These are phyloP conservation scores for Lanius ludovicianus DNA, from an alignment of 2,113 vertebrate species.

Conservation along the genomic window DNA sequence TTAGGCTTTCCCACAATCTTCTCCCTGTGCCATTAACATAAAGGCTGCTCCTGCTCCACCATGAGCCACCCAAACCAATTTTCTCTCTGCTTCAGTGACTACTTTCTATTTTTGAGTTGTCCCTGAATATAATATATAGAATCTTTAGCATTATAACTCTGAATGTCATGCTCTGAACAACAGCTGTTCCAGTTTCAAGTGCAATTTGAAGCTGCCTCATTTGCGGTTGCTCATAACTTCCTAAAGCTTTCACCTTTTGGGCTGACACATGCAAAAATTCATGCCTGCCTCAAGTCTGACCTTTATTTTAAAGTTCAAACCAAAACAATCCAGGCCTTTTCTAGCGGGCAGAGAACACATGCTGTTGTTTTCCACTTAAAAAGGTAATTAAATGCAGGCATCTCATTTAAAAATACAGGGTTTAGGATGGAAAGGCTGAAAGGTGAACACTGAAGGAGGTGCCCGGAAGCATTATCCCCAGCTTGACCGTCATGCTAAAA, in stretches of 20 bases:
- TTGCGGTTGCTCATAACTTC: background rate
- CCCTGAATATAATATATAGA: background rate
- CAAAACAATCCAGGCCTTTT: background rate
- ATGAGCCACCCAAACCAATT: background rate
- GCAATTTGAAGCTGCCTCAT: conserved; percentile 9
- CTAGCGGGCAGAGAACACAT: background rate
- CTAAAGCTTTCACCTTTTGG: conserved; percentile 40
- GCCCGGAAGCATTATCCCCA: background rate
- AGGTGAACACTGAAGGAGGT: background rate
- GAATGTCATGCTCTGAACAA: background rate
- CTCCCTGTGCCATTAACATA: background rate
- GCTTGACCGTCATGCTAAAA: background rate
- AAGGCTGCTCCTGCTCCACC: background rate
- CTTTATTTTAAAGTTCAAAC: conserved; percentile 53
- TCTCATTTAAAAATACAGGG: background rate
- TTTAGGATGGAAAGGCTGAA: background rate
- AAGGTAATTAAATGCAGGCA: conserved; percentile 29
- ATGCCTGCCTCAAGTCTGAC: background rate
- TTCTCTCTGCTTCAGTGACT: background rate
- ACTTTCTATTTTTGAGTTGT: background rate
- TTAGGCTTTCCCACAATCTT: conserved; percentile 20
- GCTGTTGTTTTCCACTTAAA: background rate
- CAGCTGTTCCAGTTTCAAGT: conserved; percentile 13
- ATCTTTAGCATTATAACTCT: background rate
- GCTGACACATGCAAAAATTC: conserved; percentile 12